Percentiles rank a stretch among this genome's conserved stretches.
Conservation (phyloP, 2,797 vertebrate genomes). For the Catostomus latipinnis region DNA sequence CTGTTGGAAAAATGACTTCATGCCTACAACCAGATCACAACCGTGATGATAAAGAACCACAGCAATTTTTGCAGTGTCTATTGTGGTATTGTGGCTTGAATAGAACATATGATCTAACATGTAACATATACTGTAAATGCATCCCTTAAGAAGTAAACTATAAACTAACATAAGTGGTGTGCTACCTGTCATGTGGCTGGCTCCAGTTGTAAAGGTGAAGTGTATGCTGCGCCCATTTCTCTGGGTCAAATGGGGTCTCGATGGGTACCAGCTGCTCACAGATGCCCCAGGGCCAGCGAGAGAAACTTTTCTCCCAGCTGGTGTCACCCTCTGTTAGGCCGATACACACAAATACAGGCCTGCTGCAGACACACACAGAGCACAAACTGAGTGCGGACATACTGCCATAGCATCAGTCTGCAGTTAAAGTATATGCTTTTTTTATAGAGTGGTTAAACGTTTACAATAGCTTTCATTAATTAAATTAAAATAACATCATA, state of each 20-base stretch:
- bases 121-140: no score
- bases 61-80: no score
- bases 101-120: no score
- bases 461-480: not conserved
- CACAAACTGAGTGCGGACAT: constrained; percentile 12
- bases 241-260: constrained; percentile 81
- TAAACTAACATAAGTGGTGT: not conserved
- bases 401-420: not conserved
- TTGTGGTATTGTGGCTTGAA: no score
- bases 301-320: constrained; percentile 88
- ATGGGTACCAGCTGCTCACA: constrained; percentile 90
- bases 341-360: constrained; percentile 90
- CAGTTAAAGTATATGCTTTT: not conserved
- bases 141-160: no score
- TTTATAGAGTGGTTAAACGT: not conserved
- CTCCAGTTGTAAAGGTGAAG: constrained; percentile 92
- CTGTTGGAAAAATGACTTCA: no score
- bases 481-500: not conserved
- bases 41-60: no score
- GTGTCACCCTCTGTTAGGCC: constrained; percentile 91
- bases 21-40: no score
- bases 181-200: constrained; percentile 80
- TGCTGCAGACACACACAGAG: constrained; percentile 74
- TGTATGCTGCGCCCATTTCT: constrained; percentile 84
- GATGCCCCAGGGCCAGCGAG: constrained; percentile 89